Evolutionary conservation across 2,888 invertebrate genomes (phyloP), one percentile per base, ranked within the genome.

Genomic region (Parascotia fuliginaria): DNA sequence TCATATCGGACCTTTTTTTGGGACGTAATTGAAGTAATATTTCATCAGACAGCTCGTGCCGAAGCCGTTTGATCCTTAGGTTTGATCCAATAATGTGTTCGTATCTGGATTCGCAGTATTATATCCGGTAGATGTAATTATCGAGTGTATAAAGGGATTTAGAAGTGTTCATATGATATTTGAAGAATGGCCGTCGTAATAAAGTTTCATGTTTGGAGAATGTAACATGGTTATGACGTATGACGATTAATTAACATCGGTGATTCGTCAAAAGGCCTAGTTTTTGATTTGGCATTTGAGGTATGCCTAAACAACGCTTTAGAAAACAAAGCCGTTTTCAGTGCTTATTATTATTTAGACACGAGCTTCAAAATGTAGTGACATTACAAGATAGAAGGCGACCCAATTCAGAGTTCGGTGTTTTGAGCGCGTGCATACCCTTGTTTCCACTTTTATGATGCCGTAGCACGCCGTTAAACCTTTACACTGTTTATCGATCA

Each of bases 401-500:
- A 85, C 83, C 83, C 75, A 81, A 75, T 85, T 86, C 67, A 72
- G 71, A 69, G 70, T 71, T 70, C 73, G 77, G 73, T 77, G 79
- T 77, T 70, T 58, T 60, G 68, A 68, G 64, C 55, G 67, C 65
- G 62, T 74, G 66, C 73, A 73, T 72, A 74, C 75, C 78, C 64
- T 73, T 77, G 66, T 78, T 79, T 67, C 59, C 53, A 64, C 68
- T 71, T 85, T 85, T 85, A 85, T 77, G 76, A 74, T 71, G 58
- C 59, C 73, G 60, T 60, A 66, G 70, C 79, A 80, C 78, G 79
- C 73, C 69, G 77, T 83, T 78, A 81, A 80, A 74, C 73, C 69
- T 80, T 77, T 73, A 75, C 74, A 71, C 66, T 71, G 73, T 77
- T 77, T 81, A 81, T 79, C 73, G 72, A 75, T 65, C 73, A 65